A percentile compares a stretch with the other conserved stretches of the same genome.
These are phyloP conservation scores for Natrix natrix DNA, from an alignment of 2,797 vertebrate species.

Conservation along the genomic window DNA sequence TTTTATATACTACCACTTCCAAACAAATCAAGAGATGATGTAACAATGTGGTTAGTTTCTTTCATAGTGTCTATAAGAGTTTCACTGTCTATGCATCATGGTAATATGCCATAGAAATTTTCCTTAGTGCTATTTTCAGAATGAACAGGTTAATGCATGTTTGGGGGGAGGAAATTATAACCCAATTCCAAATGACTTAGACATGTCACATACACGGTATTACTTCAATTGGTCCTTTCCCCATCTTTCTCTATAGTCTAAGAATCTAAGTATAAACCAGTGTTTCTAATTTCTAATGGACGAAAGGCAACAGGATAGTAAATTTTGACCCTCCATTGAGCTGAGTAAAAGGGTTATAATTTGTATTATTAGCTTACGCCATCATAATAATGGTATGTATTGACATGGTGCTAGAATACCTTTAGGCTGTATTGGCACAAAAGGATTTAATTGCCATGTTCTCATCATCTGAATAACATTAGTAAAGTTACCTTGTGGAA, in stretches of 20 bases:
- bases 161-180: neutral
- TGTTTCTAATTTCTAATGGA: neutral
- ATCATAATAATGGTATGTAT: neutral
- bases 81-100: neutral
- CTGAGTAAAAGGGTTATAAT: neutral
- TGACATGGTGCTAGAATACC: neutral
- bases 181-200: neutral
- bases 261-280: neutral
- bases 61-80: neutral
- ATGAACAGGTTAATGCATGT: neutral
- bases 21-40: neutral
- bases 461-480: neutral
- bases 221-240: neutral
- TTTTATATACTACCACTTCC: neutral
- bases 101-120: neutral
- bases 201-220: neutral
- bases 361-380: neutral
- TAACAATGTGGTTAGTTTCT: neutral
- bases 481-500: neutral
- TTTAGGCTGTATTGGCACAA: neutral
- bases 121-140: neutral
- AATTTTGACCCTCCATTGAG: neutral
- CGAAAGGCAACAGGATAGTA: neutral
- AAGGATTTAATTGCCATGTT: neutral
- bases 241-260: neutral